Evolutionary conservation across 1,140 invertebrate genomes (phyloP).

Genomic region (Maniola jurtina): DNA sequence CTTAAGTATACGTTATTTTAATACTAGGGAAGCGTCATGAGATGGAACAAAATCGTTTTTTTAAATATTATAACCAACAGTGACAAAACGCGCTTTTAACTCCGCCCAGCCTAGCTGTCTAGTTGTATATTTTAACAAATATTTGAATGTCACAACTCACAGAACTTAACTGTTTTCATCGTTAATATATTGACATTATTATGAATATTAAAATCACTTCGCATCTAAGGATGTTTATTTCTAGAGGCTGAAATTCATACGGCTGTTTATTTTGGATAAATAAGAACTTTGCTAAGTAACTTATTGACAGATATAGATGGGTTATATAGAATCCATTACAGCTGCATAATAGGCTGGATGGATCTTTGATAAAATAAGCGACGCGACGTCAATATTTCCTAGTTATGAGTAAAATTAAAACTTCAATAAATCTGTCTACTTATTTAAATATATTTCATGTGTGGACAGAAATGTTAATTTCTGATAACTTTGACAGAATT

Average conservation of each 20-base stretch:
- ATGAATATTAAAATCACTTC: too few species aligned
- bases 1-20: slow-evolving; percentile 39
- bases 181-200: too few species aligned
- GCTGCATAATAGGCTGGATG: neutral
- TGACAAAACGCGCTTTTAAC: slow-evolving; percentile 9
- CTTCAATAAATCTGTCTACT: neutral
- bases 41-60: slow-evolving; percentile 38
- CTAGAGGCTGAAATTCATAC: too few species aligned
- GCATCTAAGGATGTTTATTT: too few species aligned
- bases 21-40: slow-evolving; percentile 49
- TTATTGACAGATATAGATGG: too few species aligned
- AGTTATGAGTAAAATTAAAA: neutral
- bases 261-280: too few species aligned
- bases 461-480: neutral
- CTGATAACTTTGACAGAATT: too few species aligned
- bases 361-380: neutral
- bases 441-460: neutral
- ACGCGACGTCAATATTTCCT: neutral
- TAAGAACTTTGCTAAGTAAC: too few species aligned
- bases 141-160: too few species aligned
- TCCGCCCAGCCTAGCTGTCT: neutral
- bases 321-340: too few species aligned
- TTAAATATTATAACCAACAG: slow-evolving; percentile 21
- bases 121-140: too few species aligned
- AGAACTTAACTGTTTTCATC: too few species aligned